A percentile compares a stretch with the other conserved stretches of the same genome.
Evolutionary conservation across 2,888 invertebrate genomes (phyloP).

Genomic region (Muschampia plurimacula): DNA sequence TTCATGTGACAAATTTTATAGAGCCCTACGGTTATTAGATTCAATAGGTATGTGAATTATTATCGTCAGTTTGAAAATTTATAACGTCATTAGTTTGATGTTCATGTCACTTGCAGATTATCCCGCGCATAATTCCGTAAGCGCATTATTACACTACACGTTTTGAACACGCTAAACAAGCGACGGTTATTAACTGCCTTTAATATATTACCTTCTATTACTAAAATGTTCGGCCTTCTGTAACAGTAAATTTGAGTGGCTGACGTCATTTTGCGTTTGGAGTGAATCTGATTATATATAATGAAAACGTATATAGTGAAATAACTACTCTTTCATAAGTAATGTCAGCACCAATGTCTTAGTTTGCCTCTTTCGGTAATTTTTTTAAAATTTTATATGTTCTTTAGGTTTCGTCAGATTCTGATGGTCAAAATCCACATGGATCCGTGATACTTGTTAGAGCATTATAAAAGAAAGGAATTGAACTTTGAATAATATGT

Average conservation of each 20-base stretch:
- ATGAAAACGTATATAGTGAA: too few relatives aligned
- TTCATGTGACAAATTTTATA: constrained; percentile 60
- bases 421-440: too few relatives aligned
- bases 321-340: too few relatives aligned
- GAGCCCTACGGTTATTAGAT: constrained; percentile 53
- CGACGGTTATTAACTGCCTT: constrained; percentile 35
- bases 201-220: constrained; percentile 34
- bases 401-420: too few relatives aligned
- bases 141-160: constrained; percentile 32
- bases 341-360: too few relatives aligned
- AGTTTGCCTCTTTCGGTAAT: too few relatives aligned
- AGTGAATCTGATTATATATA: background rate
- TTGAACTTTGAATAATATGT: too few relatives aligned
- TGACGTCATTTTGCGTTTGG: background rate
- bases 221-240: constrained; percentile 10
- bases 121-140: constrained; percentile 34
- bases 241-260: background rate
- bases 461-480: too few relatives aligned
- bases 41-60: constrained; percentile 51
- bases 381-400: too few relatives aligned
- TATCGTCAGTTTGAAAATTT: constrained; percentile 48
- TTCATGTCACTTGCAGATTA: constrained; percentile 40
- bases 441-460: too few relatives aligned
- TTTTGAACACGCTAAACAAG: constrained; percentile 32
- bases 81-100: constrained; percentile 47